A percentile compares a stretch with the other conserved stretches of the same genome.
phyloP scores from a whole-genome alignment of 1,140 invertebrate genomes.

The Oryzaephilus surinamensis region DNA sequence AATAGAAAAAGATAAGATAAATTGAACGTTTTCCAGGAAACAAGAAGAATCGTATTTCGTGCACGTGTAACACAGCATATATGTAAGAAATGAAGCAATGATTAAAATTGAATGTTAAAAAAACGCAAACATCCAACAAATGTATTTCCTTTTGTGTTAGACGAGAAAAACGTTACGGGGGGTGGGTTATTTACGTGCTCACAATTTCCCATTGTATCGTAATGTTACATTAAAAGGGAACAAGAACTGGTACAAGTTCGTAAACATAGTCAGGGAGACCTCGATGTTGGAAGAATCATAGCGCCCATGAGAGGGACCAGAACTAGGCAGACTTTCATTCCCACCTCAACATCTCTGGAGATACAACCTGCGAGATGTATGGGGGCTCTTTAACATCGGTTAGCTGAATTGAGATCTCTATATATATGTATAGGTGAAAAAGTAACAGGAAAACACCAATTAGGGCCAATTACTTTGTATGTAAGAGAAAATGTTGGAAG shows the following conservation, averaged over 20 bases:
- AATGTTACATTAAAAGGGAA: conserved; percentile 30
- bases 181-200: conserved; percentile 17
- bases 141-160: too few species aligned
- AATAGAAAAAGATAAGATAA: too few species aligned
- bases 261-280: conserved; percentile 26
- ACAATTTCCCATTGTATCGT: conserved; percentile 25
- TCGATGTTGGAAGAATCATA: conserved; percentile 31
- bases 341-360: conserved; percentile 27
- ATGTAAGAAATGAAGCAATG: too few species aligned
- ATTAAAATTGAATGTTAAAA: too few species aligned
- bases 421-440: conserved; percentile 7
- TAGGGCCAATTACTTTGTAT: conserved; percentile 23
- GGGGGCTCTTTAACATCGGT: conserved; percentile 32
- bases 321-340: conserved; percentile 22
- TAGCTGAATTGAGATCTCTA: conserved; percentile 20
- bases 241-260: conserved; percentile 26
- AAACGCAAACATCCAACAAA: too few species aligned
- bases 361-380: conserved; percentile 27
- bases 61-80: too few species aligned
- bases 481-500: conserved; percentile 4
- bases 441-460: conserved; percentile 27
- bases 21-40: too few species aligned
- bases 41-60: too few species aligned
- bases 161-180: too few species aligned
- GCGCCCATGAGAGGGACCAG: conserved; percentile 30